Base-by-base conservation (phyloP, 2,797 vertebrate genomes). In the Falco peregrinus region DNA sequence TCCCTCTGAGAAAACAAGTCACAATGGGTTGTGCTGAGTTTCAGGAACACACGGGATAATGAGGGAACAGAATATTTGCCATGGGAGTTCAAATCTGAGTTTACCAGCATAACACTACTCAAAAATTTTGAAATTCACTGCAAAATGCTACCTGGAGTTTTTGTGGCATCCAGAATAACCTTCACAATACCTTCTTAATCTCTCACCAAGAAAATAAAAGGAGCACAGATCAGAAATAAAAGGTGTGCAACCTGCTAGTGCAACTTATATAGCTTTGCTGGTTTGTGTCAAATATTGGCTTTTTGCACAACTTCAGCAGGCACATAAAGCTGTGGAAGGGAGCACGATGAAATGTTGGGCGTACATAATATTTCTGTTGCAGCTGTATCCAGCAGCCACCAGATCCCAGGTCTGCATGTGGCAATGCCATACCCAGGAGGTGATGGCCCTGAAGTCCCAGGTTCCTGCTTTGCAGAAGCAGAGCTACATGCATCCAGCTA, bases 1-100 rank as follows among this genome's bases (percentile, higher is more conserved):
- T 95, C 96, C 95, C 96, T 96, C 95, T 96, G 96, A 97, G 96
- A 97, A 95, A 95, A 96, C 75, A 82, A 95, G 88, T 71, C 41
- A 6, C 94, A 84, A 53, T 21, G 89, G 93, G 79, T 86, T 95
- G 85, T 45, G 56, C 13, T 9, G 85, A 94, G 90, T 85, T 84
- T 95, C 88, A 88, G 21, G 78, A 95, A 71, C 90, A 77, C 84
- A 39, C 73, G 0, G 86, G 71, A 94, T 96, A 96, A 96, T 96
- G 90, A 96, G 93, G 90, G 61, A 95, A 96, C 86, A 80, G 84
- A 97, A 94, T 93, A 90, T 84, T 91, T 93, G 65, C 95, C 94
- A 84, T 76, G 93, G 90, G 93, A 95, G 83, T 96, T 94, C 94
- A 89, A 73, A 84, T 84, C 90, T 17, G 60, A 95, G 91, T 93